Conservation (phyloP, 2,113 vertebrate species). For the Poecile atricapillus region DNA sequence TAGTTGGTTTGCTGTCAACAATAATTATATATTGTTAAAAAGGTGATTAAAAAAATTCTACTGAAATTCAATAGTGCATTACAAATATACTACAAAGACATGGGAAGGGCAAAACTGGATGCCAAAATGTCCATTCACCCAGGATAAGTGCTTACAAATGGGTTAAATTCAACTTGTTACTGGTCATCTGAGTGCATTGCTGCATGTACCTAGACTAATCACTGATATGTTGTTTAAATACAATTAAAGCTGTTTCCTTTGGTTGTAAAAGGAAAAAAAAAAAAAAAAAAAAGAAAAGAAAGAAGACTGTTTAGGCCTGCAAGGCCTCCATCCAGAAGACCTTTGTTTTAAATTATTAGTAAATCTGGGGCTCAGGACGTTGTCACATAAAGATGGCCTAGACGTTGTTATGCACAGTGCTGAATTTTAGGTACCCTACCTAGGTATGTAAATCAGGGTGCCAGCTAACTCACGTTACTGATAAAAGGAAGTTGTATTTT, state of each 20-base stretch:
- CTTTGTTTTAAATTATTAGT: not conserved
- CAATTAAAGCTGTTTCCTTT: not conserved
- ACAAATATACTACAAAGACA: not conserved
- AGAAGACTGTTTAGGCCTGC: not conserved
- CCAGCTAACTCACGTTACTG: not conserved
- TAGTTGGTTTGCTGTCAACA: slow-evolving; percentile 44
- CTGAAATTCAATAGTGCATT: slow-evolving; percentile 7
- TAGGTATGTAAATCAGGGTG: not conserved
- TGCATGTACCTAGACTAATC: not conserved
- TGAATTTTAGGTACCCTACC: not conserved
- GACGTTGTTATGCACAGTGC: not conserved
- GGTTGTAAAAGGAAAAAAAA: not conserved
- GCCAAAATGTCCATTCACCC: not conserved
- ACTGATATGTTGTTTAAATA: not conserved
- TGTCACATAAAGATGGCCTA: not conserved
- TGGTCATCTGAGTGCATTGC: not conserved
- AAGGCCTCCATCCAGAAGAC: not conserved
- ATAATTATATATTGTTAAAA: slow-evolving; percentile 60
- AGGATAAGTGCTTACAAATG: not conserved
- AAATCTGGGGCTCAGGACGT: not conserved
- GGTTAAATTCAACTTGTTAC: not conserved
- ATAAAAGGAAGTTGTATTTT: not conserved
- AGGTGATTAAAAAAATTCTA: not conserved
- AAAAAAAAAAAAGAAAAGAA: not conserved
- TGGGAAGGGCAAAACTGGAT: not conserved